Evolutionary conservation across 2,113 vertebrate genomes (phyloP).

Genomic region (Verasper variegatus): DNA sequence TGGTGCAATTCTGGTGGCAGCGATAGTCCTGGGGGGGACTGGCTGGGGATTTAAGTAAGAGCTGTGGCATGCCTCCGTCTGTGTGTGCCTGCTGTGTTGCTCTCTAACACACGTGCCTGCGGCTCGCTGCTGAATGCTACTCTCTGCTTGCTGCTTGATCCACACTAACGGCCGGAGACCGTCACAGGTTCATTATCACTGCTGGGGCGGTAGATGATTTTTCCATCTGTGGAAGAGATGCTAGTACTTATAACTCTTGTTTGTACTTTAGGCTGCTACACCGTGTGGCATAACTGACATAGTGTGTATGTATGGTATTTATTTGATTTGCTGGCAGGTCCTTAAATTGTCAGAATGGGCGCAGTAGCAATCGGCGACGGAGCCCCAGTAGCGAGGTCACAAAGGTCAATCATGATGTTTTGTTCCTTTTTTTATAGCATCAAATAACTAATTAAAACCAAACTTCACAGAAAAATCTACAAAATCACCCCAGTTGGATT

Average conservation of each 20-base stretch:
- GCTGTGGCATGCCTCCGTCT: conserved; percentile 63
- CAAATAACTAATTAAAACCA: too few relatives aligned
- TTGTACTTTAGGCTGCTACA: background rate
- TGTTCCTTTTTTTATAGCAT: too few relatives aligned
- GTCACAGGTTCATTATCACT: background rate
- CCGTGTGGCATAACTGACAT: background rate
- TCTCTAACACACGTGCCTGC: conserved; percentile 51
- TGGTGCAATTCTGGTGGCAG: conserved; percentile 94
- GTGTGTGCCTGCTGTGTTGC: conserved; percentile 50
- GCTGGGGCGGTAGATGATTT: background rate
- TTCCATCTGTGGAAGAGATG: background rate
- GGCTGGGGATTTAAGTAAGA: conserved; percentile 99
- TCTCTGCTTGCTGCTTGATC: conserved; percentile 40
- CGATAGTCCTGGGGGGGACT: conserved; percentile 97
- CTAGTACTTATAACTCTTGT: background rate
- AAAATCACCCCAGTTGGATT: too few relatives aligned
- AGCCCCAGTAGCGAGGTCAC: too few relatives aligned
- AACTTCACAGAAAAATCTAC: too few relatives aligned
- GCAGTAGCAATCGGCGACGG: too few relatives aligned
- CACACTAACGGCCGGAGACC: conserved; percentile 24
- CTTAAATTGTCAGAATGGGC: too few relatives aligned
- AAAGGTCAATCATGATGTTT: background rate
- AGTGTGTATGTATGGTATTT: conserved; percentile 5
- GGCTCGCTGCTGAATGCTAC: conserved; percentile 38
- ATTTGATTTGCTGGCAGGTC: background rate